Evolutionary conservation across 1,140 invertebrate genomes (phyloP).

Genomic region (Leptinotarsa lineolata): DNA sequence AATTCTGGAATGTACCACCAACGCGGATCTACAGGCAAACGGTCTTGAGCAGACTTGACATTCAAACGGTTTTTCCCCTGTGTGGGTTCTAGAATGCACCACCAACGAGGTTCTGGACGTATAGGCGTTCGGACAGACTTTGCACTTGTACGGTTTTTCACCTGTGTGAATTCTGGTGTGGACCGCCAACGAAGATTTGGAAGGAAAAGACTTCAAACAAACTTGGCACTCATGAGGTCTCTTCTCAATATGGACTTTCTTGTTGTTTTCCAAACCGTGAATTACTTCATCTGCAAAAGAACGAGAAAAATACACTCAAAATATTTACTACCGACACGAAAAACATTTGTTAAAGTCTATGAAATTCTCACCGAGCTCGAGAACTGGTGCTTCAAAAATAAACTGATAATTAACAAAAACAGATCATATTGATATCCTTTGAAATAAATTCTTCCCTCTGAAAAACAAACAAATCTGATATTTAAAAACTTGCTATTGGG

Average conservation of each 20-base stretch:
- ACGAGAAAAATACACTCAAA: no score
- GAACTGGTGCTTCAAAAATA: no score
- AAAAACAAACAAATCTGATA: no score
- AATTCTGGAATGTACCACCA: no score
- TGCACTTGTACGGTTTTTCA: constrained; percentile 69
- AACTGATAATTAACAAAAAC: no score
- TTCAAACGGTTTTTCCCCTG: neutral
- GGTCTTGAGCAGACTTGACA: constrained; percentile 12
- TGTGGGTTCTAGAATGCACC: neutral
- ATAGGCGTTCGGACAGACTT: constrained; percentile 55
- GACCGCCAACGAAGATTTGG: constrained; percentile 71
- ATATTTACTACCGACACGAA: no score
- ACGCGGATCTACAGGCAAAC: neutral
- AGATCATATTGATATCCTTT: no score
- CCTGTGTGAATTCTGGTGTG: constrained; percentile 75
- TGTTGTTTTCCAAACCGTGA: neutral
- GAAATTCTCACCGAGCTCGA: no score
- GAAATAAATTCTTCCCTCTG: no score
- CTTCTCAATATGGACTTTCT: constrained; percentile 19
- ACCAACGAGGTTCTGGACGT: neutral
- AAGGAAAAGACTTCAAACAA: constrained; percentile 60
- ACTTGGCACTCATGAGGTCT: constrained; percentile 57
- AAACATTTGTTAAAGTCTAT: no score
- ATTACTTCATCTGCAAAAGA: no score
- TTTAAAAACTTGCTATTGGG: no score